Conservation (phyloP, 2,113 vertebrate species). For the Antechinus stuartii region DNA sequence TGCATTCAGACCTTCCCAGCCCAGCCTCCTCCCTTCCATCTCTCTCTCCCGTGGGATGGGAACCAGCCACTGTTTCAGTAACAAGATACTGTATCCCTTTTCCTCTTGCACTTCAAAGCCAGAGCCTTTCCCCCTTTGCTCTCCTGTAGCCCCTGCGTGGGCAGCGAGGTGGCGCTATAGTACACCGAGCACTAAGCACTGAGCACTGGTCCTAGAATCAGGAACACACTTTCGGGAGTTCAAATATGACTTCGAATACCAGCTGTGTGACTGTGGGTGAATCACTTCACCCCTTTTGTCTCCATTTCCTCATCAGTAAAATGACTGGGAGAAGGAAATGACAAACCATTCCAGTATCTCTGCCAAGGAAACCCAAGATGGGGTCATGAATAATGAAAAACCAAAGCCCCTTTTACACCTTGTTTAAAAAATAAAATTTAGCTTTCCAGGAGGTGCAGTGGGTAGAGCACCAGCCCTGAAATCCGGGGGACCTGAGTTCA, state of each 20-base stretch:
- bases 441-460: no score
- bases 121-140: neutral
- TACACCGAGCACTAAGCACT: neutral
- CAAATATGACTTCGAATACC: no score
- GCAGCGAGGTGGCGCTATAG: neutral
- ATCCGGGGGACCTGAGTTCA: no score
- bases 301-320: neutral
- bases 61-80: neutral
- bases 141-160: neutral
- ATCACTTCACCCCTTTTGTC: neutral
- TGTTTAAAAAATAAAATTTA: no score
- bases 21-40: no score
- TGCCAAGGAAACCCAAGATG: neutral
- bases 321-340: neutral
- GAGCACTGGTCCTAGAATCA: no score
- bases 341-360: neutral
- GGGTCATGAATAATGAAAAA: neutral
- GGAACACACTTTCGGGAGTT: no score
- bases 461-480: no score
- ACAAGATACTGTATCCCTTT: neutral
- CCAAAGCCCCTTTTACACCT: no score
- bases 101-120: no score
- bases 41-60: no score
- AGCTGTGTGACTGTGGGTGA: neutral
- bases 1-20: neutral